Evolutionary conservation across 2,113 vertebrate species (phyloP).

Genomic region (Lamprologus tigripictilis): DNA sequence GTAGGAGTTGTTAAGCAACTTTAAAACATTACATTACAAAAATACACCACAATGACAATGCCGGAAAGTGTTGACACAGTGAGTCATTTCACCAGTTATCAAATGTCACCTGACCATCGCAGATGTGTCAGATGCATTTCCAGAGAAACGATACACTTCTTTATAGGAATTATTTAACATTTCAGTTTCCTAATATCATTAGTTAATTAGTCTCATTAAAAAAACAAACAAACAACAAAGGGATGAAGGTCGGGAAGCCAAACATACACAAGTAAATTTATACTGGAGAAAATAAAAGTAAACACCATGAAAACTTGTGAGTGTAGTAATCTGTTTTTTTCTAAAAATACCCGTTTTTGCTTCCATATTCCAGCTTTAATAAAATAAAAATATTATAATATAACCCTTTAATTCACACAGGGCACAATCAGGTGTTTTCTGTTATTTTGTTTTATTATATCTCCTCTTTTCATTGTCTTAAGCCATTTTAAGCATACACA

Average conservation of each 20-base stretch:
- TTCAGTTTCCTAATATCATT: not conserved
- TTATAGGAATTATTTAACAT: not conserved
- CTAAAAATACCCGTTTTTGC: fast-evolving
- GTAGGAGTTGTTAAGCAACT: not conserved
- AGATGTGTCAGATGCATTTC: not conserved
- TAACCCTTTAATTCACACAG: not conserved
- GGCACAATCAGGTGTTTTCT: not conserved
- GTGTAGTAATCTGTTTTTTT: not conserved
- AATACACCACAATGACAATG: not conserved
- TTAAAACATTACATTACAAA: not conserved
- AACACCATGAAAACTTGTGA: not conserved
- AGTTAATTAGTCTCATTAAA: not conserved
- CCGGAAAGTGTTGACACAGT: not conserved
- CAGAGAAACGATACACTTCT: not conserved
- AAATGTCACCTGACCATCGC: not conserved
- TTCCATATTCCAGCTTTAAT: not conserved
- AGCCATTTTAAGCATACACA: fast-evolving
- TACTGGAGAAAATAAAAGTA: not conserved
- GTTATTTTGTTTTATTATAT: not conserved
- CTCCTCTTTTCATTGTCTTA: fast-evolving
- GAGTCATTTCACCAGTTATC: not conserved
- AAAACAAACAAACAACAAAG: not conserved
- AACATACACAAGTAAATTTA: not conserved
- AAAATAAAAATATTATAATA: fast-evolving
- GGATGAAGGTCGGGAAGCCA: fast-evolving